These are phyloP conservation scores for Archaeoteleia sp. DNA, from an alignment of 2,888 invertebrate genomes.

Conservation along the genomic window DNA sequence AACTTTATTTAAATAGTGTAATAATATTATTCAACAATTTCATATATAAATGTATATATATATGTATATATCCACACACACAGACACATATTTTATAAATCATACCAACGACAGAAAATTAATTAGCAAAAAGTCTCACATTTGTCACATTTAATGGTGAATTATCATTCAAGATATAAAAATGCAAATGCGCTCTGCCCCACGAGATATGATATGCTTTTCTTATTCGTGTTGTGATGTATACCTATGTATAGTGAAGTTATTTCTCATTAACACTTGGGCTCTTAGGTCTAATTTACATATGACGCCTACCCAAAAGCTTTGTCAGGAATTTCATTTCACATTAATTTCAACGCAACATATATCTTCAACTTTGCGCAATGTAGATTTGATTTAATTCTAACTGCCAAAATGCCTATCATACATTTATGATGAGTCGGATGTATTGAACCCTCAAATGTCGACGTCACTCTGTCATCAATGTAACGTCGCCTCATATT, in stretches of 20 bases:
- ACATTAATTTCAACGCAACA: slow-evolving; percentile 2
- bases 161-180: slow-evolving; percentile 1
- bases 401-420: no score
- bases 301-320: slow-evolving; percentile 7
- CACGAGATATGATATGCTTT: background rate
- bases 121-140: slow-evolving; percentile 1
- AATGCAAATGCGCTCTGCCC: background rate
- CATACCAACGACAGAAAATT: background rate
- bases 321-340: slow-evolving; percentile 8
- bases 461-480: no score
- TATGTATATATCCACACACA: no score
- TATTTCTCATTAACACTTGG: slow-evolving; percentile 10
- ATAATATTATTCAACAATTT: no score
- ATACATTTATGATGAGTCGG: no score
- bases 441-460: no score
- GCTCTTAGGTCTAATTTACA: slow-evolving; percentile 11
- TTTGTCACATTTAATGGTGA: background rate
- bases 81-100: no score
- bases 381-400: no score
- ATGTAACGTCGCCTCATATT: no score
- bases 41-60: no score
- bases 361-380: no score
- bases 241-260: background rate
- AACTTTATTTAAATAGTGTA: no score
- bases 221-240: slow-evolving; percentile 1